Conservation (phyloP, 2,113 vertebrate genomes). For the Daphoenositta chrysoptera region DNA sequence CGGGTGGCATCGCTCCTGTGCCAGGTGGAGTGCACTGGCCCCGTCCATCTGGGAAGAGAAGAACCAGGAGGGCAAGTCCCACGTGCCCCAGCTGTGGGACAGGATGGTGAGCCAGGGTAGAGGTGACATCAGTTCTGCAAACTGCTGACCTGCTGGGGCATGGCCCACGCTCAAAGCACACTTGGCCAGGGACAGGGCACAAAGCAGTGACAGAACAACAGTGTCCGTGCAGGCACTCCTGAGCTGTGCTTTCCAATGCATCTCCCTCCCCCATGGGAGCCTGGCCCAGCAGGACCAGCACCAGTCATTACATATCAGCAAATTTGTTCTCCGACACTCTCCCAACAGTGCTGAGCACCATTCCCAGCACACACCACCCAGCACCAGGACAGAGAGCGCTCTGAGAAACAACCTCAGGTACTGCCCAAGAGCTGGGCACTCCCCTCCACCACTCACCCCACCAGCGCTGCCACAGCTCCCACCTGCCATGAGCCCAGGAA, state of each 20-base stretch:
- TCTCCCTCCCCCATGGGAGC: neutral
- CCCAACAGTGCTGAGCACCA: neutral
- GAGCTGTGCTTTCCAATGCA: neutral
- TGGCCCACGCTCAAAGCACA: fast-evolving
- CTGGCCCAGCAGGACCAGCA: neutral
- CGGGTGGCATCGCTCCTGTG: fast-evolving
- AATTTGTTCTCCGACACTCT: neutral
- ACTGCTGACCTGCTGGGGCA: fast-evolving
- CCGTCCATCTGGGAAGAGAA: fast-evolving
- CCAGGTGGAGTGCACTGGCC: neutral
- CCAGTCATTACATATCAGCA: neutral
- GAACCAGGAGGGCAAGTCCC: neutral
- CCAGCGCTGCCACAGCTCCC: neutral
- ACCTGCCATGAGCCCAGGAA: fast-evolving
- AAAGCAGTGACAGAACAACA: neutral
- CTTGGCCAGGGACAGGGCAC: neutral
- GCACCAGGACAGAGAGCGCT: fast-evolving
- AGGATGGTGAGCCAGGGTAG: neutral
- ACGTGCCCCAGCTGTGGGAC: fast-evolving
- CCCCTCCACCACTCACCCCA: neutral
- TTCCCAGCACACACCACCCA: neutral
- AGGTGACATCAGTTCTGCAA: fast-evolving
- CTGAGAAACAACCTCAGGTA: neutral
- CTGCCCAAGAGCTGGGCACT: fast-evolving
- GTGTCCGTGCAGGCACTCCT: fast-evolving